Percentiles rank a stretch among this genome's conserved stretches.
Evolutionary conservation across 2,888 invertebrate species (phyloP).

Genomic region (Xestobium rufovillosum): DNA sequence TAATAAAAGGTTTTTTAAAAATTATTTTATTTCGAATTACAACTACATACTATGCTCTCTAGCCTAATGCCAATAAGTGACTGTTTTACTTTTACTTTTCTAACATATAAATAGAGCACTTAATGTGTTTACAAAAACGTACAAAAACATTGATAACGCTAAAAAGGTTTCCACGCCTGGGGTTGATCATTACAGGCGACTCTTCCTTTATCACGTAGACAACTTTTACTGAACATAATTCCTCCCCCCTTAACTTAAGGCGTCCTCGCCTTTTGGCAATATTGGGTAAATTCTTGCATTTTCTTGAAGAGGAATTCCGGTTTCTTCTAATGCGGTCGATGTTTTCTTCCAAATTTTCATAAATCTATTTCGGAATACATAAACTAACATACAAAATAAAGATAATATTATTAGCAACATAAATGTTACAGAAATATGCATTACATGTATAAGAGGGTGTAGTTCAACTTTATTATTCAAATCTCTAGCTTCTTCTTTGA

Average conservation of each 20-base stretch:
- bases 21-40: too few species aligned
- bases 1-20: too few species aligned
- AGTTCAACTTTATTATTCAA: not conserved
- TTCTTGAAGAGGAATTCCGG: not conserved
- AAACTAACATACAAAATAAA: not conserved
- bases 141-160: too few species aligned
- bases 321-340: not conserved
- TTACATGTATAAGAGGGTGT: not conserved
- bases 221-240: constrained; percentile 2
- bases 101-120: too few species aligned
- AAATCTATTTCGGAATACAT: too few species aligned
- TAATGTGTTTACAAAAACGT: too few species aligned
- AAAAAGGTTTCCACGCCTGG: too few species aligned
- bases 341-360: not conserved
- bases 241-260: constrained; percentile 2
- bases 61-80: too few species aligned
- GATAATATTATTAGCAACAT: not conserved
- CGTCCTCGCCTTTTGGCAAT: constrained; percentile 2
- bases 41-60: too few species aligned
- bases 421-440: not conserved
- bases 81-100: too few species aligned
- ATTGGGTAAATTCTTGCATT: not conserved
- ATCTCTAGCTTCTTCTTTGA: constrained; percentile 3
- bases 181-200: too few species aligned
- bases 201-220: too few species aligned